Evolutionary conservation across 2,888 invertebrate species (phyloP).

Genomic region (Lasius platythorax): DNA sequence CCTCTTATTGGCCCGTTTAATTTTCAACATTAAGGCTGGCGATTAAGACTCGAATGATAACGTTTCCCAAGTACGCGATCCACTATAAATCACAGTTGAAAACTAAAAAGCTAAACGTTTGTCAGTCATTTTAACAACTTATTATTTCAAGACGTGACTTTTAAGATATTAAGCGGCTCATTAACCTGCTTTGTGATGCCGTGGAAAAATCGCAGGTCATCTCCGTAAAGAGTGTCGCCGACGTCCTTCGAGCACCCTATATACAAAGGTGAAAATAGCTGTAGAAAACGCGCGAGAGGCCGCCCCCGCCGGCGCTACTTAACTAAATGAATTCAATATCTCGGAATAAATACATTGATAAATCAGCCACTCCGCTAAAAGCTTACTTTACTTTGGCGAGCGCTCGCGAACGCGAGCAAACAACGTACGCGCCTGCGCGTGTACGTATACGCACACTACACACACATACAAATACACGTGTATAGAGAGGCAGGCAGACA

Average conservation of each 20-base stretch:
- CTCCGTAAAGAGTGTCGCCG: background rate
- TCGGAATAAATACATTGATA: slow-evolving; percentile 86
- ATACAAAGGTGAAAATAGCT: slow-evolving; percentile 76
- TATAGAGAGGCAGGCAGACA: slow-evolving; percentile 29
- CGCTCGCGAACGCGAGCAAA: slow-evolving; percentile 80
- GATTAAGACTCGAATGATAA: background rate
- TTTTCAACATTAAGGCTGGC: slow-evolving; percentile 4
- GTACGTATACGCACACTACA: slow-evolving; percentile 52
- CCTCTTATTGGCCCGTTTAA: background rate
- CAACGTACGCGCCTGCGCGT: slow-evolving; percentile 73
- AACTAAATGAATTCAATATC: slow-evolving; percentile 86
- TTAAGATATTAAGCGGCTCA: slow-evolving; percentile 20
- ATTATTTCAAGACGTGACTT: background rate
- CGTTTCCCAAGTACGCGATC: background rate
- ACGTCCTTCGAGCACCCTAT: slow-evolving; percentile 39
- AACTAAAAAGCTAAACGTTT: background rate
- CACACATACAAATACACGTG: slow-evolving; percentile 39
- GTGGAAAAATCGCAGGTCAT: background rate
- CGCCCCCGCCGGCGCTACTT: slow-evolving; percentile 79
- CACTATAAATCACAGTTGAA: background rate
- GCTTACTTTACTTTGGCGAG: slow-evolving; percentile 84
- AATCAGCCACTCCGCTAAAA: slow-evolving; percentile 86
- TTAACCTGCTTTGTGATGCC: background rate
- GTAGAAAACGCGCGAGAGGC: slow-evolving; percentile 62
- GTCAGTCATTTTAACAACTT: background rate